phyloP scores from a whole-genome alignment of 2,888 invertebrate genomes.

The Drosophila sordidula region DNA sequence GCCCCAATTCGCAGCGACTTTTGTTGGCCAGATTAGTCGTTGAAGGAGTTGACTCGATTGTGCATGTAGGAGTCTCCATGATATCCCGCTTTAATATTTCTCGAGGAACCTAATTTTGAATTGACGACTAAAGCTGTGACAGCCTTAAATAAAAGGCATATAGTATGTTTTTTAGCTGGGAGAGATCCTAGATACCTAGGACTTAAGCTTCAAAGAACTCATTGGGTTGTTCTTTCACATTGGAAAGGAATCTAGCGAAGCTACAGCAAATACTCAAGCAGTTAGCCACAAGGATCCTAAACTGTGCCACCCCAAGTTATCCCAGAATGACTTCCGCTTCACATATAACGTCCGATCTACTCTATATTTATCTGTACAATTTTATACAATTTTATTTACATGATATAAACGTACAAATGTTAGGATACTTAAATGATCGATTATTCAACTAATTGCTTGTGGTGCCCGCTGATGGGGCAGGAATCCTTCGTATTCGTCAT shows the following conservation, averaged over 20 bases:
- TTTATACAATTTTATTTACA: constrained; percentile 33
- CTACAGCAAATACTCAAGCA: no score
- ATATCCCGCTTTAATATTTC: background rate
- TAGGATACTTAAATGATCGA: constrained; percentile 3
- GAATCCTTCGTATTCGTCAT: constrained; percentile 86
- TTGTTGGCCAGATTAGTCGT: background rate
- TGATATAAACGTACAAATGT: constrained; percentile 9
- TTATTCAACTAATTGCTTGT: constrained; percentile 26
- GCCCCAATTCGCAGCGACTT: constrained; percentile 17
- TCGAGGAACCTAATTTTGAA: background rate
- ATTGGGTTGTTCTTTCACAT: no score
- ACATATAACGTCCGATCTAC: no score
- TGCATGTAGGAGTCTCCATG: background rate
- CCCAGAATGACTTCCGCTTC: no score
- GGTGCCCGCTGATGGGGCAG: constrained; percentile 71
- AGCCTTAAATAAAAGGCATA: no score
- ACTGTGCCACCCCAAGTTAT: no score
- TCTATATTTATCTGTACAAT: constrained; percentile 12
- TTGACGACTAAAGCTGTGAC: constrained; percentile 6
- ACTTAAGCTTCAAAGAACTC: no score
- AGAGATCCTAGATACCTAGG: no score
- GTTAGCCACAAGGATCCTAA: no score
- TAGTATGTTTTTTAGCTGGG: no score
- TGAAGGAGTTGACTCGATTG: no score
- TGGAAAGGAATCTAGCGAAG: no score